Evolutionary conservation across 2,797 vertebrate species (phyloP), one percentile per base, ranked within the genome.

Genomic region (Synanceia verrucosa): DNA sequence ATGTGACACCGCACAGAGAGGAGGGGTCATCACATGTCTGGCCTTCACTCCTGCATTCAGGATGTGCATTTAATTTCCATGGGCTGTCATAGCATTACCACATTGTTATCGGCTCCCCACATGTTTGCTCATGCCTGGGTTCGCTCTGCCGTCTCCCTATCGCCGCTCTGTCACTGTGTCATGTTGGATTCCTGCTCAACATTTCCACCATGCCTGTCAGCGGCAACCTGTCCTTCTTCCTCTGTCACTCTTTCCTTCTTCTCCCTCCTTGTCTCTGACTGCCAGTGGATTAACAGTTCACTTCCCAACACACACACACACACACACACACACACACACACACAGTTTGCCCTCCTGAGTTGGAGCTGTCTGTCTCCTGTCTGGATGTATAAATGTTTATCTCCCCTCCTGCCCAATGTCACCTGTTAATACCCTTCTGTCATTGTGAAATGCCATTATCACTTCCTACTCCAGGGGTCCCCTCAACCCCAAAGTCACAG

Each of bases 351-450:
- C 75, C 75, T 72, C 51, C 80, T 67, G 74, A 77, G 77, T 58
- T 66, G 37, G 62, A 33, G 70, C 78, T 83, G 77, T 60, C 76
- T 58, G 66, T 84, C 84, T 81, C 61, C 73, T 81, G 73, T 84
- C 86, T 87, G 65, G 55, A 65, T 84, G 69, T 81, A 89, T 90
- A 86, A 89, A 91, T 86, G 85, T 91, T 81, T 87, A 85, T 89
- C 80, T 68, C 76, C 76, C 73, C 43, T 60, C 70, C 61, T 70
- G 75, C 78, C 87, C 82, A 79, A 31, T 81, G 88, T 91, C 86
- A 87, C 88, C 76, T 86, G 86, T 83, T 86, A 90, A 86, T 89
- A 74, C 78, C 70, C 68, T 74, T 77, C 84, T 85, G 84, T 89
- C 87, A 80, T 12, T 76, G 62, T 79, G 78, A 85, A 80, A 75